phyloP scores from a whole-genome alignment of 2,113 vertebrate species.

The Spilogale gracilis region DNA sequence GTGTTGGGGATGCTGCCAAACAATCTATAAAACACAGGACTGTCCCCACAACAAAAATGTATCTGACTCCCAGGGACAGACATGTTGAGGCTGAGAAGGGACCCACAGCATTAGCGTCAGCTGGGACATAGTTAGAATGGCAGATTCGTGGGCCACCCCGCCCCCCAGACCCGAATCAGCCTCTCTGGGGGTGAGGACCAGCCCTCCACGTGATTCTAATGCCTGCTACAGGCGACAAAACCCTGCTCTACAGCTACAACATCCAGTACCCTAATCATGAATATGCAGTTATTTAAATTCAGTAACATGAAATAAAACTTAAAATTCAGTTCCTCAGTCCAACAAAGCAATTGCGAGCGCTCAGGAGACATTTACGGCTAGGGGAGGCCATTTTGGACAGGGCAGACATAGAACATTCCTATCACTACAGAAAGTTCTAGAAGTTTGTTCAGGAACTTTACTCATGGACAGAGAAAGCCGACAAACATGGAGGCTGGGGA shows the following conservation, averaged over 20 bases:
- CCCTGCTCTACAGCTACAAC: neutral
- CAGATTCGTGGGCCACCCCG: neutral
- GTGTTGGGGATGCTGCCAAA: neutral
- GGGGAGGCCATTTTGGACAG: neutral
- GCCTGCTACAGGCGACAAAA: neutral
- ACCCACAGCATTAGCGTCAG: neutral
- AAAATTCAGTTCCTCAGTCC: neutral
- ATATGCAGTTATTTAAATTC: conserved; percentile 1
- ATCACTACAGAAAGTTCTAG: conserved; percentile 29
- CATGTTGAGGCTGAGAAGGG: neutral
- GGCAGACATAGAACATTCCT: neutral
- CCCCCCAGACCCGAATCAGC: neutral
- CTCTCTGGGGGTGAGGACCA: neutral
- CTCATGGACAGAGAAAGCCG: neutral
- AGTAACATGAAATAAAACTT: conserved; percentile 26
- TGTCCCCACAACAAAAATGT: neutral
- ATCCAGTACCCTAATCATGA: neutral
- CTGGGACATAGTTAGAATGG: neutral
- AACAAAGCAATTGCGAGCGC: neutral
- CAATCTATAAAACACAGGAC: neutral
- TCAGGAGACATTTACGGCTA: neutral
- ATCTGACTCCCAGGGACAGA: neutral
- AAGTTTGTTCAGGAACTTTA: neutral
- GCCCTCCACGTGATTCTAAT: neutral
- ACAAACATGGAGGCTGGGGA: neutral